These are phyloP conservation scores for Grapholita molesta DNA, from an alignment of 1,140 invertebrate genomes.

Conservation along the genomic window DNA sequence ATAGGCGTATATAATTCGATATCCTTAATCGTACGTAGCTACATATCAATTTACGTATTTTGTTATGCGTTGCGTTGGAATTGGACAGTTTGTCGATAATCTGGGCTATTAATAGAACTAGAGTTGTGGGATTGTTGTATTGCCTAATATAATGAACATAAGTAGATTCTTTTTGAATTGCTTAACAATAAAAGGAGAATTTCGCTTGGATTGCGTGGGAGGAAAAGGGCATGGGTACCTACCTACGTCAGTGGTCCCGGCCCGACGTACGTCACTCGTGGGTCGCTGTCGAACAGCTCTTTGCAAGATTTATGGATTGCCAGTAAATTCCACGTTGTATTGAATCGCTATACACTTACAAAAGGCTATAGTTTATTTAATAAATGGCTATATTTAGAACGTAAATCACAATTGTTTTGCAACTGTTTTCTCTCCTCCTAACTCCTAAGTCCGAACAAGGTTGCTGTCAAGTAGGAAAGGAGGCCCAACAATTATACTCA, in stretches of 20 bases:
- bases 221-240: conserved; percentile 59
- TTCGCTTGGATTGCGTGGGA: conserved; percentile 45
- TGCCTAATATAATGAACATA: not conserved
- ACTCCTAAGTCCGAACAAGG: no score
- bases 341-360: conserved; percentile 31
- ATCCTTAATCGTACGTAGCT: not conserved
- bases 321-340: not conserved
- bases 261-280: conserved; percentile 19
- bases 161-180: not conserved
- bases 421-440: no score
- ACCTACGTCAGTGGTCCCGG: conserved; percentile 54
- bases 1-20: not conserved
- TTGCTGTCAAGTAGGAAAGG: no score
- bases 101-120: not conserved
- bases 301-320: not conserved
- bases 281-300: not conserved
- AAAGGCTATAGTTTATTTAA: no score
- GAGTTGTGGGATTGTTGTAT: not conserved
- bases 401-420: no score
- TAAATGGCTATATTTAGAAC: no score
- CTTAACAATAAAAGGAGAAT: not conserved
- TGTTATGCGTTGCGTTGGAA: not conserved
- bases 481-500: no score
- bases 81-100: conserved; percentile 1
- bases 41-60: not conserved